Conservation (phyloP, 2,797 vertebrate species). For the Lepus townsendii region DNA sequence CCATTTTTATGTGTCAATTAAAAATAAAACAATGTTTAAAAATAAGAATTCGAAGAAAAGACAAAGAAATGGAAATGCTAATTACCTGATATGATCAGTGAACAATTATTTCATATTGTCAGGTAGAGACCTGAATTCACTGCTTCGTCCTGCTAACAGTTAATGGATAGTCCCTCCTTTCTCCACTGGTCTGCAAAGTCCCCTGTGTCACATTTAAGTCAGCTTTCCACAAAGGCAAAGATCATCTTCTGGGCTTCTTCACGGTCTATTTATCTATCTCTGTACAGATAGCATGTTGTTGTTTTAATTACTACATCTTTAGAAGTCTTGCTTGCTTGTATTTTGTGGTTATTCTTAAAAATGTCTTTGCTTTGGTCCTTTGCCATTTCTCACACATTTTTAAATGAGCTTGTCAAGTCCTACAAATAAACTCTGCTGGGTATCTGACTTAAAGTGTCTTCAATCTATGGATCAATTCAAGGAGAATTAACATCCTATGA, state of each 20-base stretch:
- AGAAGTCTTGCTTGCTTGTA: background rate
- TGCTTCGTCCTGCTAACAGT: background rate
- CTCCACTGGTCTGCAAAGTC: background rate
- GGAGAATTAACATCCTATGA: constrained; percentile 38
- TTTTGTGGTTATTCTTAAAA: background rate
- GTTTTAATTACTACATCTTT: constrained; percentile 9
- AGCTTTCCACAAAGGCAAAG: background rate
- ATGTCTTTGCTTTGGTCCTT: background rate
- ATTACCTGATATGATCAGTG: background rate
- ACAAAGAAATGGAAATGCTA: background rate
- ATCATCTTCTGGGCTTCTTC: background rate
- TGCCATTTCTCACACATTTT: constrained; percentile 2
- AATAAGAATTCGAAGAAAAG: background rate
- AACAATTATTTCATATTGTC: background rate
- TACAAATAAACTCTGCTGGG: background rate
- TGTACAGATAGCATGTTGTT: background rate
- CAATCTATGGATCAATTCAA: constrained; percentile 38
- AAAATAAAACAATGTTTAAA: too few relatives aligned
- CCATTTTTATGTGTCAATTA: too few relatives aligned
- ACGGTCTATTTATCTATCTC: background rate
- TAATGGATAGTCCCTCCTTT: background rate
- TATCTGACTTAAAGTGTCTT: constrained; percentile 39
- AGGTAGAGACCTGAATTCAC: background rate
- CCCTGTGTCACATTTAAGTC: background rate
- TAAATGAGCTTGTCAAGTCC: constrained; percentile 13